Evolutionary conservation across 2,888 invertebrate genomes (phyloP), one percentile per base, ranked within the genome.

Genomic region (Endomychus coccineus): DNA sequence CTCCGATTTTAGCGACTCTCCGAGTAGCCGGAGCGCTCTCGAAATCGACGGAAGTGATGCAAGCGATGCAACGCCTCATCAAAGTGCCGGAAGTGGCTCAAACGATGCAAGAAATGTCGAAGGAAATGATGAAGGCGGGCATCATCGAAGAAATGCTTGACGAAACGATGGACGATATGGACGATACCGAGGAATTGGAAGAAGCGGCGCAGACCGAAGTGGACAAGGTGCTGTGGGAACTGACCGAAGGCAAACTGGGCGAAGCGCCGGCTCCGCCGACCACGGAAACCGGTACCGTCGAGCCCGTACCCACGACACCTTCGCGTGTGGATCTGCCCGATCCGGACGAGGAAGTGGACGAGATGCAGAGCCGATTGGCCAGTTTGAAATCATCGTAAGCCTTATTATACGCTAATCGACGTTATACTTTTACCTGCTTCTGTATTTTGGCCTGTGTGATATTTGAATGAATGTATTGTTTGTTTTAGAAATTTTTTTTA

Each of bases 131-230:
- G 90, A 87, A 82, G 65, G 94, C 95, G 1, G 97, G 97, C 11
- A 96, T 98, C 41, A 91, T 98, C 34, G 97, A 98, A 63, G 98
- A 98, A 69, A 95, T 98, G 96, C 70, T 98, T 24, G 96, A 97
- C 48, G 98, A 98, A 60, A 92, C 95, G 16, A 84, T 98, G 81
- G 92, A 95, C 43, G 74, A 78, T 3, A 78, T 95, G 45, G 92
- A 94, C 53, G 92, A 94, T 61, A 91, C 91, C 61, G 81, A 87
- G 4, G 94, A 95, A 53, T 94, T 95, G 58, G 76, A 96, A 74
- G 98, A 98, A 57, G 91, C 88, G 51, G 96, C 92, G 3, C 90
- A 95, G 64, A 79, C 78, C 45, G 95, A 96, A 71, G 84, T 67
- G 28, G 67, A 66, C 46, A 65, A 65, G 50, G 65, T 61, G 12